Base-by-base conservation (phyloP, 23 tunicate species). In the Aplidium turbinatum region DNA sequence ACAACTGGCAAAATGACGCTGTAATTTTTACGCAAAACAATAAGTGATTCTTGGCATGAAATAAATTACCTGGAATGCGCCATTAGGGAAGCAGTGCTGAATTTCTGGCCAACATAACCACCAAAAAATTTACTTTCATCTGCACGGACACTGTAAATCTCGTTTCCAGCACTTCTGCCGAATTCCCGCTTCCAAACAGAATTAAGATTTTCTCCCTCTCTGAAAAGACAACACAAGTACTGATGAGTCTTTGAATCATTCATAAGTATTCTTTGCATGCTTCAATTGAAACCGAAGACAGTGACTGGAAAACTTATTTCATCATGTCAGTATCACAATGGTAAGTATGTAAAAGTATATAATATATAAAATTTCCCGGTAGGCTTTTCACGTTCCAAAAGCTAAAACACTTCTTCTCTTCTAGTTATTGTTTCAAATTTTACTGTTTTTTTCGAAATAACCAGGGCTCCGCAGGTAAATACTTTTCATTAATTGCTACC, bases 101-200 rank as follows among this genome's bases (percentile, higher is more conserved):
- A 95, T 36, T 68, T 60, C 63, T 57, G 62, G 0, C 92, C 96
- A 45, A 89, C 47, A 47, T 52, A 89, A 32, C 70, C 85, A 0
- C 96, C 92, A 51, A 95, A 95, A 69, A 95, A 95, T 61, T 89
- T 85, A 61, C 92, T 83, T 20, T 88, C 87, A 53, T 74, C 53
- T 25, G 93, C 96, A 34, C 69, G 76, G 47, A 89, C 99, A 81
- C 94, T 79, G 79, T 95, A 95, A 36, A 95, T 95, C 60, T 95
- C 99, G 45, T 89, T 95, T 39, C 99, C 99, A 33, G 99, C 99
- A 70, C 96, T 89, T 67, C 79, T 55, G 22, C 97, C 97, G 51
- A 91, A 78, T 21, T 83, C 85, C 31, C 72, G 58, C 45, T 91
- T 91, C 97, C 97, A 91, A 20, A 20, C 52, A 0, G 86, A 53